Evolutionary conservation across 2,113 vertebrate genomes (phyloP).

Genomic region (Elephantulus edwardii): DNA sequence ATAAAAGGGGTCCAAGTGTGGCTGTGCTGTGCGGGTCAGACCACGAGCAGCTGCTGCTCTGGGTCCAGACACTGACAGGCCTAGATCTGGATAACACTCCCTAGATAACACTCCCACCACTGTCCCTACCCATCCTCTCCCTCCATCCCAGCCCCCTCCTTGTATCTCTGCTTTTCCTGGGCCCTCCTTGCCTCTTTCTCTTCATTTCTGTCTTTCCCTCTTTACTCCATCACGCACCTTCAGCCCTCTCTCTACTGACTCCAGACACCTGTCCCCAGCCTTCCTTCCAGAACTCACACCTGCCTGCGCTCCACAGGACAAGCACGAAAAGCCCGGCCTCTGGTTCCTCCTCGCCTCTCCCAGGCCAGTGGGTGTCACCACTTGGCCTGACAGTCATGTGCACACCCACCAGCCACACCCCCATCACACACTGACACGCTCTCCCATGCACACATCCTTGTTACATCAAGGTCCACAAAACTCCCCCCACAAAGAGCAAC

Average conservation of each 20-base stretch:
- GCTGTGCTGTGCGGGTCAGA: no score
- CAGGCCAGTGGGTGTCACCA: background rate
- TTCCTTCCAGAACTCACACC: background rate
- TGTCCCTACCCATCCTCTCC: background rate
- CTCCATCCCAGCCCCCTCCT: background rate
- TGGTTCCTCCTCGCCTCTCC: rapidly evolving
- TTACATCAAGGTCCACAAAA: rapidly evolving
- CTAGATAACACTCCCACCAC: background rate
- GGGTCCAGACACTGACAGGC: background rate
- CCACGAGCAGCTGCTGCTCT: background rate
- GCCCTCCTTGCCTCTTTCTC: background rate
- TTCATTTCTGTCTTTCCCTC: background rate
- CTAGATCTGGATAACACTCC: rapidly evolving
- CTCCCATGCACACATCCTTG: no score
- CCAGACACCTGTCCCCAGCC: background rate
- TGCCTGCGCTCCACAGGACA: background rate
- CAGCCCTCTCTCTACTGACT: background rate
- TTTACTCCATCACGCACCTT: rapidly evolving
- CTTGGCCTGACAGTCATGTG: no score
- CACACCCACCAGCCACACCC: background rate
- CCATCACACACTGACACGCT: no score
- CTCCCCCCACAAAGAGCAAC: background rate
- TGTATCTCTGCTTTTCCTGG: background rate
- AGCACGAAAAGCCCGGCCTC: background rate
- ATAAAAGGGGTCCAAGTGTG: no score